These are phyloP conservation scores for Vidua macroura DNA, from an alignment of 2,113 vertebrate genomes.

Conservation along the genomic window DNA sequence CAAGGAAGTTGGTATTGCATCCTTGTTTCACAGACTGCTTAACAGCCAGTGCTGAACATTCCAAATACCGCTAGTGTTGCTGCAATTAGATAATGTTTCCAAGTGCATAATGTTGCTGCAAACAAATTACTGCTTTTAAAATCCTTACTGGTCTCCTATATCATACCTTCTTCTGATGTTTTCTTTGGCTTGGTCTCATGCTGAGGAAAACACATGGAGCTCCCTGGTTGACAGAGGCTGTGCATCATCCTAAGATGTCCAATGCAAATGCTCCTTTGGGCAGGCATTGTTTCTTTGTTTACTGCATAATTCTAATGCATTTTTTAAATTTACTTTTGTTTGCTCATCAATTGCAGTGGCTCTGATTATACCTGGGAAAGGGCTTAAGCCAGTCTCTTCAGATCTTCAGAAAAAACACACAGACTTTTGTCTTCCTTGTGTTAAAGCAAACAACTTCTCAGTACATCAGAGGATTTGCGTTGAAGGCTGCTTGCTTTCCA, in stretches of 20 bases:
- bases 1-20: background rate
- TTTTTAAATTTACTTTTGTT: background rate
- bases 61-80: background rate
- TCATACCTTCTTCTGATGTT: background rate
- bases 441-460: background rate
- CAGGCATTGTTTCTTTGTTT: background rate
- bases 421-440: background rate
- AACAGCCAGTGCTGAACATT: background rate
- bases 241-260: background rate
- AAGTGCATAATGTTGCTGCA: background rate
- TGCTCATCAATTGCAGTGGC: background rate
- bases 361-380: background rate
- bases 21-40: background rate
- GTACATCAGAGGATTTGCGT: background rate
- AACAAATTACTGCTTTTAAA: background rate
- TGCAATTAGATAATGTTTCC: background rate
- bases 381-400: background rate
- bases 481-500: background rate
- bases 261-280: background rate
- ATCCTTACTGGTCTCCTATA: background rate
- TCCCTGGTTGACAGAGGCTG: background rate
- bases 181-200: background rate
- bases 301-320: background rate
- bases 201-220: background rate
- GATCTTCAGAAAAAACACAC: background rate